Base-by-base conservation (phyloP, 2,113 vertebrate species). In the Camelus dromedarius region DNA sequence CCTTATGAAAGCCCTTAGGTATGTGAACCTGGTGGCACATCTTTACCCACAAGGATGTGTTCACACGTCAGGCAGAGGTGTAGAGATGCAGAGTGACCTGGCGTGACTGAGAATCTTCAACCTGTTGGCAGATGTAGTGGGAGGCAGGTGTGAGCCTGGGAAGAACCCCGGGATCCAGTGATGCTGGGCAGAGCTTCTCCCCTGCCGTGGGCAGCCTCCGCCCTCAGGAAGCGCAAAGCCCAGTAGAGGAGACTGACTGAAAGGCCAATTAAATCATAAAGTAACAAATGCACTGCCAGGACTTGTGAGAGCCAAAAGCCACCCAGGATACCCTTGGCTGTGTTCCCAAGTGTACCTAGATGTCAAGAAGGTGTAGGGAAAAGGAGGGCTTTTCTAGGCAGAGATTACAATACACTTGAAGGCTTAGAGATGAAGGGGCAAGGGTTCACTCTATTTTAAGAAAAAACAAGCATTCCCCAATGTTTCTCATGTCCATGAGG, bases 61-160 rank as follows among this genome's bases (percentile, higher is more conserved):
- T 83, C 14, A n/a, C 6, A 4, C 1, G 3, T n/a, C 8, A 30
- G 2, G 18, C 6, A 95, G 18, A n/a, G 18, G 3, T 9, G 15
- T 62, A 13, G 18, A 28, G 15, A 79, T 13, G 3, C 38, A 70
- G 12, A 35, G 15, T 0, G 46, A 1, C 7, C 24, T 64, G 30
- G 14, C 3, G 16, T 7, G 50, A 56, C 0, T 46, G 16, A 86
- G 19, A 66, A 66, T 38, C 50, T 42, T 30, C 28, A 88, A 4
- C 2, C 30, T 19, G 4, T 32, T 18, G 0, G 3, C 24, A 77
- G 5, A 3, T 3, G 3, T 62, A 24, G 0, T 54, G 6, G 35
- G 46, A 96, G 24, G 8, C 5, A 67, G 20, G 26, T 26, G 22
- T 30, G 11, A 79, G 66, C 35, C 19, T 14, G 38, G 30, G 60